Evolutionary conservation across 2,113 vertebrate species (phyloP).

Genomic region (Steatornis caripensis): DNA sequence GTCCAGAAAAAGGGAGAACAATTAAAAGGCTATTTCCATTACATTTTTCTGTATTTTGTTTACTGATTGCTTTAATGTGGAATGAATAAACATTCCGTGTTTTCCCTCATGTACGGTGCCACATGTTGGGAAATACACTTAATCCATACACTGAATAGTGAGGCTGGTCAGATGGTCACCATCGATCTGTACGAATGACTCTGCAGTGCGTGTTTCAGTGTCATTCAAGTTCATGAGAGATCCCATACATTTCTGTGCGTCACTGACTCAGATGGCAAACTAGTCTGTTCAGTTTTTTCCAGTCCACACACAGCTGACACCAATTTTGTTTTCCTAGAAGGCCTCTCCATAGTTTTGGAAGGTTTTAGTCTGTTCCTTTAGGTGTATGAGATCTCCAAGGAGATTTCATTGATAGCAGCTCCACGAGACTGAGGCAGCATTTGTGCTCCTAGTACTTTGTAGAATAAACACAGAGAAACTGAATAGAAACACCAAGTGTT

Average conservation of each 20-base stretch:
- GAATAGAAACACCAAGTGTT: not conserved
- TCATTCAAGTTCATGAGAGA: not conserved
- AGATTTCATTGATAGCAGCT: not conserved
- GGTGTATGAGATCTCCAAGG: not conserved
- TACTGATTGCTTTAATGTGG: not conserved
- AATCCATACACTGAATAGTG: not conserved
- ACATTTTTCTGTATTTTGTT: not conserved
- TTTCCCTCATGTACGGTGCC: not conserved
- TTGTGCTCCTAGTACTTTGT: not conserved
- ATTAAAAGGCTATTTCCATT: not conserved
- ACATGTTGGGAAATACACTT: not conserved
- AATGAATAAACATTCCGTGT: not conserved
- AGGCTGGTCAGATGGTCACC: not conserved
- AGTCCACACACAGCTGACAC: not conserved
- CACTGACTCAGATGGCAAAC: not conserved
- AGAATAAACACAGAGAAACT: not conserved
- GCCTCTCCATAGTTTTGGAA: not conserved
- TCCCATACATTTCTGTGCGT: not conserved
- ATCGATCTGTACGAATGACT: fast-evolving
- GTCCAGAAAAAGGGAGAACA: not conserved
- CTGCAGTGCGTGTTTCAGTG: not conserved
- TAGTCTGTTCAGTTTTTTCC: not conserved
- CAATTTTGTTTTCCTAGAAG: not conserved
- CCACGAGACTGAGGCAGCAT: not conserved
- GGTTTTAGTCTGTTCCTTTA: not conserved